Base-by-base conservation (phyloP, 2,888 invertebrate species). In the Leptinotarsa juncta region DNA sequence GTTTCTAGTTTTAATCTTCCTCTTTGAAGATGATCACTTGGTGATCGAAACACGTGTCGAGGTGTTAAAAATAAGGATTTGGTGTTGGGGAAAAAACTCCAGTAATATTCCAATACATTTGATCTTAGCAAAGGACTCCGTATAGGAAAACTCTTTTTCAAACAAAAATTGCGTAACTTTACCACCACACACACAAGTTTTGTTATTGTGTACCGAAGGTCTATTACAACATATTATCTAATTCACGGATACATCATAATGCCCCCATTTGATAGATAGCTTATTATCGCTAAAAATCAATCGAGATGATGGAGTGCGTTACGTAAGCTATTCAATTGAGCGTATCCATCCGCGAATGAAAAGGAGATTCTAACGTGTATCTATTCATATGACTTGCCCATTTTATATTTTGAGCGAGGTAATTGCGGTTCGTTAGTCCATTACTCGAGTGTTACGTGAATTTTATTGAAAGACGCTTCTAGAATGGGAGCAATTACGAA, bases 331-430 rank as follows among this genome's bases (percentile, higher is more conserved):
- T 20, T 20, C 20, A 18, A 18, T 20, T n/a, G 51, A 20, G 57
- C 4, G 57, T 57, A 14, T 57, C 18, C 57, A 57, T 57, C 57
- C 57, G 57, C 18, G 53, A 53, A 53, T n/a, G 10, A 53, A 53
- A 4, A 53, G 53, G 7, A 18, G 16, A 53, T 53, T 4, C 7
- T 16, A 42, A 10, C 42, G 32, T 10, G 32, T 7, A 42, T 57
- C 57, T 57, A 57, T 57, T 55, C 57, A 57, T 14, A 18, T 12
- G 57, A 7, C 57, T 18, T 3, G 20, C 57, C 57, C 18, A 20
- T 57, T 57, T 18, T 20, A 57, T 20, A 18, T 20, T 20, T 7
- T 51, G 4, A 51, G n/a, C n/a, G 51, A n/a, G 20, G 57, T 57
- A 20, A 57, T 57, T 57, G 57, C 12, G 57, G 20, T 20, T 57